Percentiles rank a stretch among this genome's conserved stretches.
Evolutionary conservation across 2,888 invertebrate genomes (phyloP).

Genomic region (Chesias legatella): DNA sequence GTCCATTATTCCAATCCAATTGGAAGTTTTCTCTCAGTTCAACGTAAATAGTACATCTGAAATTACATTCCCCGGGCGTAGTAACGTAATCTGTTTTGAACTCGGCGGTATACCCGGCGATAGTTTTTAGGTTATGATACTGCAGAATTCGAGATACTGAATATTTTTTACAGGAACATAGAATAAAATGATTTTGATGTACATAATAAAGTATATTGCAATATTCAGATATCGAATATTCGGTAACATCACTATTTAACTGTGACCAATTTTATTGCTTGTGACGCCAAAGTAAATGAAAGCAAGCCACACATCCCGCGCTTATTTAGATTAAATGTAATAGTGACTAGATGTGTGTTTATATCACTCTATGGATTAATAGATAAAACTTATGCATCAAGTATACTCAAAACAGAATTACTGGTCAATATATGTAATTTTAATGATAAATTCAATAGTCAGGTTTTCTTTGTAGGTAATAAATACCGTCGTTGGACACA

Average conservation of each 20-base stretch:
- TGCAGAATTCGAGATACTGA: conserved; percentile 19
- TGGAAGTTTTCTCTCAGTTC: conserved; percentile 37
- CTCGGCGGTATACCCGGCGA: conserved; percentile 53
- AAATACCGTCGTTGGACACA: conserved; percentile 7
- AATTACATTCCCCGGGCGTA: conserved; percentile 31
- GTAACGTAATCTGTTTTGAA: conserved; percentile 5
- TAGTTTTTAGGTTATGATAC: conserved; percentile 63
- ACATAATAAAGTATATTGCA: neutral
- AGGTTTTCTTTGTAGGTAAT: conserved; percentile 16
- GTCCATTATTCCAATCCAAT: conserved; percentile 60
- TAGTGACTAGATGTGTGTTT: conserved; percentile 1
- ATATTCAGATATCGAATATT: neutral
- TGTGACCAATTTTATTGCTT: conserved; percentile 28
- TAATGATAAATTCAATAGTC: conserved; percentile 2
- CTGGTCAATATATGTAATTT: conserved; percentile 1
- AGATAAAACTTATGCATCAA: neutral
- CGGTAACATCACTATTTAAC: neutral
- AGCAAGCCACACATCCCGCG: conserved; percentile 65
- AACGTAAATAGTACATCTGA: conserved; percentile 50
- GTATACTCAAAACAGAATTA: too few relatives aligned
- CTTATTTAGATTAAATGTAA: conserved; percentile 45
- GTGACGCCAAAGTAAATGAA: conserved; percentile 54
- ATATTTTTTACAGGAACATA: neutral
- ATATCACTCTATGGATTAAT: neutral
- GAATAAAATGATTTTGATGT: neutral